Conservation (phyloP, 1,140 invertebrate genomes). For the Stenopsyche tienmushanensis region DNA sequence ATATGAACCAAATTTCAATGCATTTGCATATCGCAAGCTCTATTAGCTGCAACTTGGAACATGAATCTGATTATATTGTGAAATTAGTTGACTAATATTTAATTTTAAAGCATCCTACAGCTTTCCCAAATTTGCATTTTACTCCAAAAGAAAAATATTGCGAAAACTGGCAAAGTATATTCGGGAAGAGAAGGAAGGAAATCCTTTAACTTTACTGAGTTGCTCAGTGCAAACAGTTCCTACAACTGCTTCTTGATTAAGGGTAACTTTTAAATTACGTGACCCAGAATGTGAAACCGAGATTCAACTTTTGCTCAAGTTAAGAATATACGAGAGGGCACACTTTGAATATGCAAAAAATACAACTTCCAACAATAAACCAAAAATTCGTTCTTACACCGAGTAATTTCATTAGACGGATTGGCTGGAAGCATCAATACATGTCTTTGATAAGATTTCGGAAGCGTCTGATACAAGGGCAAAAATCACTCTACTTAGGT, state of each 20-base stretch:
- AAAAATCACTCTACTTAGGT: too few relatives aligned
- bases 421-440: too few relatives aligned
- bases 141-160: not conserved
- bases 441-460: too few relatives aligned
- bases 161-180: not conserved
- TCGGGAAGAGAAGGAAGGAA: not conserved
- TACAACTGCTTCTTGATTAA: slow-evolving; percentile 24
- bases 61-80: not conserved
- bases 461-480: too few relatives aligned
- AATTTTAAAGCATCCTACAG: not conserved
- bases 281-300: slow-evolving; percentile 8
- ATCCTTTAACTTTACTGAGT: slow-evolving; percentile 4
- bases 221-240: slow-evolving; percentile 14
- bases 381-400: too few relatives aligned
- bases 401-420: too few relatives aligned
- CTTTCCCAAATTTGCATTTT: not conserved
- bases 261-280: slow-evolving; percentile 28
- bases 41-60: not conserved
- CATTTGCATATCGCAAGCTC: too few relatives aligned
- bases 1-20: too few relatives aligned
- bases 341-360: too few relatives aligned
- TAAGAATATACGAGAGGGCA: too few relatives aligned
- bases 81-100: not conserved
- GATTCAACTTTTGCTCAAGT: slow-evolving; percentile 15
- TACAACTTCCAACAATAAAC: too few relatives aligned